These are phyloP conservation scores for Apaloderma vittatum DNA, from an alignment of 2,113 vertebrate species.

Conservation along the genomic window DNA sequence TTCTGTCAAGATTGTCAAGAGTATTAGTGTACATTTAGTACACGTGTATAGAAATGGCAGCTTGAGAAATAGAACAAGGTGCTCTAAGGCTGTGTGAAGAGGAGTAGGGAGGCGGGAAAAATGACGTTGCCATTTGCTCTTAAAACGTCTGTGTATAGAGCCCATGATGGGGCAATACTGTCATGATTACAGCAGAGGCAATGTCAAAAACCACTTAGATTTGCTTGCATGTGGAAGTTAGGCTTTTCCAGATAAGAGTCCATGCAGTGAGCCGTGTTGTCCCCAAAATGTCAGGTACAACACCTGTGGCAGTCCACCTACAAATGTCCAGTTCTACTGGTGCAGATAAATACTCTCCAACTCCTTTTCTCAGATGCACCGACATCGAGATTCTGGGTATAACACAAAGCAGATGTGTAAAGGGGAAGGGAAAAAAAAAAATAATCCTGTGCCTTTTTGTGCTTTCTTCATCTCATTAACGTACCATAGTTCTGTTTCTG, in stretches of 20 bases:
- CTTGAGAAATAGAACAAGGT: not conserved
- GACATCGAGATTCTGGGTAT: not conserved
- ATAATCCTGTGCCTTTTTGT: not conserved
- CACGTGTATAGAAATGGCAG: not conserved
- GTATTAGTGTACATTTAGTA: not conserved
- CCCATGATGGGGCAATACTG: not conserved
- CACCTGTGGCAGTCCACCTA: not conserved
- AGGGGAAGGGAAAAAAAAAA: not conserved
- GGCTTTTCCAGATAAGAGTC: not conserved
- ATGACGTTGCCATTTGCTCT: not conserved
- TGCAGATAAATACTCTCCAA: not conserved
- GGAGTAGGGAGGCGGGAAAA: not conserved
- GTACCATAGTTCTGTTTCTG: not conserved
- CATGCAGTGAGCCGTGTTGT: not conserved
- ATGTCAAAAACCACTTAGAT: not conserved
- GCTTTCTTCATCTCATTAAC: not conserved
- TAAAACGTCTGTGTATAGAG: not conserved
- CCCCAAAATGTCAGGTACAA: fast-evolving
- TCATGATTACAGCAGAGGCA: not conserved
- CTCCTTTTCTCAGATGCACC: not conserved
- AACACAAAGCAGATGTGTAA: not conserved
- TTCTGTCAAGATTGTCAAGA: not conserved
- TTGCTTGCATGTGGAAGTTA: not conserved
- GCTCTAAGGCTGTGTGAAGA: not conserved
- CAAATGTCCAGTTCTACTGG: not conserved